phyloP scores from a whole-genome alignment of 2,113 vertebrate species.

The Oryzias curvinotus region DNA sequence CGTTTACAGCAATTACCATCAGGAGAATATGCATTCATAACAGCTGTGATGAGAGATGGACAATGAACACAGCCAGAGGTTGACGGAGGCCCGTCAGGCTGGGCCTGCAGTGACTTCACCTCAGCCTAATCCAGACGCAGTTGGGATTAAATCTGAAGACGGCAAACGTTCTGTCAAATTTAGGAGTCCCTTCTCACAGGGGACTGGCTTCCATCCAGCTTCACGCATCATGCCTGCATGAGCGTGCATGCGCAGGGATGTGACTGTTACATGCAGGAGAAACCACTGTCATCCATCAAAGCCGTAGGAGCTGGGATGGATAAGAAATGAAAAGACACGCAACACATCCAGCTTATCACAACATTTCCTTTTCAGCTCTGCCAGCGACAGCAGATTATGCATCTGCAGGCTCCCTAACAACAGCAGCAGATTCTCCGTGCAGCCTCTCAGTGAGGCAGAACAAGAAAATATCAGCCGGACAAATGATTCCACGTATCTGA shows the following conservation, averaged over 20 bases:
- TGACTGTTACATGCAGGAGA: constrained; percentile 28
- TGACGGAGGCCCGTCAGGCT: too few relatives aligned
- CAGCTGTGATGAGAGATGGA: too few relatives aligned
- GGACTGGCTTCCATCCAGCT: constrained; percentile 1
- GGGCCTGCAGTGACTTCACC: too few relatives aligned
- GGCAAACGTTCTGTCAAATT: background rate
- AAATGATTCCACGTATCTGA: constrained; percentile 20
- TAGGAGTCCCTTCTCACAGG: background rate
- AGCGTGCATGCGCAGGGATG: background rate
- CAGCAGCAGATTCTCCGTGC: constrained; percentile 1
- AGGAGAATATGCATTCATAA: too few relatives aligned
- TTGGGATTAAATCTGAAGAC: too few relatives aligned
- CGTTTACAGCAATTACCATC: too few relatives aligned
- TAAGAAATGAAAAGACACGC: constrained; percentile 47
- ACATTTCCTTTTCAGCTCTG: constrained; percentile 30
- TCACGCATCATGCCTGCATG: constrained; percentile 8
- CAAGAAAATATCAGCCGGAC: constrained; percentile 5
- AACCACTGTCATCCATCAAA: constrained; percentile 61
- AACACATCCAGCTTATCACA: constrained; percentile 11
- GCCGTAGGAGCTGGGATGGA: constrained; percentile 43
- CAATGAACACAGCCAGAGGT: too few relatives aligned
- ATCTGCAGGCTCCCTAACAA: constrained; percentile 31
- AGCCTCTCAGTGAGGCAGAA: constrained; percentile 4
- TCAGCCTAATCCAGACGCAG: too few relatives aligned
- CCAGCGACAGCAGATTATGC: constrained; percentile 33